Percentiles rank a stretch among this genome's conserved stretches.
Evolutionary conservation across 2,797 vertebrate genomes (phyloP).

Genomic region (Lycodopsis pacificus): DNA sequence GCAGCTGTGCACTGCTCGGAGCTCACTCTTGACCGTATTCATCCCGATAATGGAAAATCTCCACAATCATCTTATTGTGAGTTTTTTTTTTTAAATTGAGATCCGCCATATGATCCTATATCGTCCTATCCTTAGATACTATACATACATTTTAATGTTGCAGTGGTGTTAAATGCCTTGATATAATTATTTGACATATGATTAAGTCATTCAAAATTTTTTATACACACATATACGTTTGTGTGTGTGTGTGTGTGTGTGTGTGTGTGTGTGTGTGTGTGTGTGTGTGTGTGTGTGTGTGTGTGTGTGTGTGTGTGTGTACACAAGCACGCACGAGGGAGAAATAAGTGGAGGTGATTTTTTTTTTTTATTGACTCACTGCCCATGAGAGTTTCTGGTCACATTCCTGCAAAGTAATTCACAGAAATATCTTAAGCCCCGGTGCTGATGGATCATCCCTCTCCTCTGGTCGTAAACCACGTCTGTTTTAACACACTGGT

Average conservation of each 20-base stretch:
- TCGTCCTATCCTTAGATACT: neutral
- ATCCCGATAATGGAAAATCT: neutral
- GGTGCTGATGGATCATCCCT: slow-evolving; percentile 53
- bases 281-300: neutral
- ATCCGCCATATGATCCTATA: neutral
- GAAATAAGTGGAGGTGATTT: neutral
- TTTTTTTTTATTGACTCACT: slow-evolving; percentile 18
- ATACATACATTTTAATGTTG: too few species aligned
- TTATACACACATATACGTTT: neutral
- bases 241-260: neutral
- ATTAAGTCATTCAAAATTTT: neutral
- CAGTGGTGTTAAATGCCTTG: neutral
- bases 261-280: neutral
- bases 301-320: neutral
- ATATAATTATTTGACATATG: neutral
- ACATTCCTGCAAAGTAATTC: slow-evolving; percentile 23
- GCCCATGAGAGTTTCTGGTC: slow-evolving; percentile 19
- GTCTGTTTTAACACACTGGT: slow-evolving; percentile 63
- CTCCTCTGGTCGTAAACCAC: slow-evolving; percentile 38
- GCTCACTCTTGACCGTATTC: neutral
- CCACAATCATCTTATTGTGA: neutral
- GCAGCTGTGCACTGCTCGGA: neutral
- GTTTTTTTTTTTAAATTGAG: neutral
- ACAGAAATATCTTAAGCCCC: slow-evolving; percentile 26
- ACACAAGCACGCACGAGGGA: neutral